These are phyloP conservation scores for Apodemus agrarius DNA, from an alignment of 2,797 vertebrate species.

Conservation along the genomic window DNA sequence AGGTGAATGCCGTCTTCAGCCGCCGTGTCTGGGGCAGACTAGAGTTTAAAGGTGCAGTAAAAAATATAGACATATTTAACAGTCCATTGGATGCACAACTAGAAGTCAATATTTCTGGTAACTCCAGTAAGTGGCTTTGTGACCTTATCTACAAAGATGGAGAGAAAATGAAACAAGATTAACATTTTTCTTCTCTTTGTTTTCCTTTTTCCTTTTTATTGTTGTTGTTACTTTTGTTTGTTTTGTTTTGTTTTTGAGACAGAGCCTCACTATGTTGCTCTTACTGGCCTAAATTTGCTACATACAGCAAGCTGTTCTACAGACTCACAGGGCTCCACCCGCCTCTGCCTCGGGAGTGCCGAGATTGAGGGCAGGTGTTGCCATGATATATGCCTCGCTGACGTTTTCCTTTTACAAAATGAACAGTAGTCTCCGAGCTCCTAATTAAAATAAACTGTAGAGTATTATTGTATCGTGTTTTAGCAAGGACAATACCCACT, in stretches of 20 bases:
- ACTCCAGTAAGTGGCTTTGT: background rate
- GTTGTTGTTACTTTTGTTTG: background rate
- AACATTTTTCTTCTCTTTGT: background rate
- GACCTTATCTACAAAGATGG: background rate
- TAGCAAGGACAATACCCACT: constrained; percentile 63
- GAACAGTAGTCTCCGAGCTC: background rate
- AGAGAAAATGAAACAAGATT: background rate
- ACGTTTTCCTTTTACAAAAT: constrained; percentile 14
- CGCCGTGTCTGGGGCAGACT: background rate
- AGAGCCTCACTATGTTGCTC: too few species aligned
- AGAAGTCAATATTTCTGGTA: background rate
- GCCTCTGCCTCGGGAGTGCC: background rate
- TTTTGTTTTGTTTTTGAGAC: background rate
- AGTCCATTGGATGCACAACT: background rate
- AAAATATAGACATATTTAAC: background rate
- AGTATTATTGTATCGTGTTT: constrained; percentile 42
- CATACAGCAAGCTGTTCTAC: too few species aligned
- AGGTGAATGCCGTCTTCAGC: constrained; percentile 22
- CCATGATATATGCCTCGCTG: background rate
- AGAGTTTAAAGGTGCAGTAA: background rate
- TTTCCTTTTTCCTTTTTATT: background rate
- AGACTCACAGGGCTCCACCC: background rate
- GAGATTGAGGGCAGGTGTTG: background rate
- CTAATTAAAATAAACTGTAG: constrained; percentile 43
- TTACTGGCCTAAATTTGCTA: background rate